phyloP scores from a whole-genome alignment of 2,113 vertebrate genomes.

The Hemibagrus wyckioides region DNA sequence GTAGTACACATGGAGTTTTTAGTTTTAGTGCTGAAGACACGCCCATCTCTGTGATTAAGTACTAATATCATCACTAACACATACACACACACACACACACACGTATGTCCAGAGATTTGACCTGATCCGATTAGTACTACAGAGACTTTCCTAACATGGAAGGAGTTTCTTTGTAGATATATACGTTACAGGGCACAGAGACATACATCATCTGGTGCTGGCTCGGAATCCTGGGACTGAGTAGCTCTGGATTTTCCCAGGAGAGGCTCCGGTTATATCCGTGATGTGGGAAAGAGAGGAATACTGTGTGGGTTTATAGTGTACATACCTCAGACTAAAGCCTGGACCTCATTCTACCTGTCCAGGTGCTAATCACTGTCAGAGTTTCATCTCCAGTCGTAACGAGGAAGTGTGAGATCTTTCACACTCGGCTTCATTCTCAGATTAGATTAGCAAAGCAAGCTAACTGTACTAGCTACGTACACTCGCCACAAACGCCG shows the following conservation, averaged over 20 bases:
- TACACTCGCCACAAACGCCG: no score
- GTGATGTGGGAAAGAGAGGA: slow-evolving; percentile 25
- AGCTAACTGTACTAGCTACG: not conserved
- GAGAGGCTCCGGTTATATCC: not conserved
- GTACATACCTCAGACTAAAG: not conserved
- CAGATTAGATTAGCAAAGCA: not conserved
- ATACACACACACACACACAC: not conserved
- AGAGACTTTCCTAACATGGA: slow-evolving; percentile 58
- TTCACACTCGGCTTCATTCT: not conserved
- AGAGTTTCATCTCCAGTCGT: slow-evolving; percentile 57
- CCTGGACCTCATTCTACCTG: slow-evolving; percentile 32
- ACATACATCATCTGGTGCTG: slow-evolving; percentile 61
- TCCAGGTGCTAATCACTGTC: slow-evolving; percentile 54
- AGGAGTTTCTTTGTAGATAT: slow-evolving; percentile 55
- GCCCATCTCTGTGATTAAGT: not conserved
- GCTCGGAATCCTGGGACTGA: slow-evolving; percentile 61
- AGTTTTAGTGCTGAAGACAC: not conserved
- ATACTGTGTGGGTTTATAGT: not conserved
- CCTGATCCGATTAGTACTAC: not conserved
- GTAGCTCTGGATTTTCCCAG: slow-evolving; percentile 45
- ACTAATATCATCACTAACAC: not conserved
- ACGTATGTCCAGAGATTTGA: not conserved
- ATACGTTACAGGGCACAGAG: slow-evolving; percentile 55
- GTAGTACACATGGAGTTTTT: not conserved
- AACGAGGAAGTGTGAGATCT: not conserved